These are phyloP conservation scores for Nezara viridula DNA, from an alignment of 2,888 invertebrate species.

Conservation along the genomic window DNA sequence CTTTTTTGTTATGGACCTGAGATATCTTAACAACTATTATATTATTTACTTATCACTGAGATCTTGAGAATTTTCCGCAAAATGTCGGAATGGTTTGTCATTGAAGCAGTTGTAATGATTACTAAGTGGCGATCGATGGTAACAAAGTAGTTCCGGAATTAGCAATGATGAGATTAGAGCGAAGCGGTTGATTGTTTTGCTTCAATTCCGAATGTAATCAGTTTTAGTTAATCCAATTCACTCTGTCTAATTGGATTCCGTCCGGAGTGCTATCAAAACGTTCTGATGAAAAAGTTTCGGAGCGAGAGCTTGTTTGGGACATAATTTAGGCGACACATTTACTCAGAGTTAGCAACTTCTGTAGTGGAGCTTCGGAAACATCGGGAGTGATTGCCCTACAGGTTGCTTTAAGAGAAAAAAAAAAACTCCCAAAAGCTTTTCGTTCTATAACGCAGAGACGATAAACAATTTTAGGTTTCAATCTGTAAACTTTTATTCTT, in stretches of 20 bases:
- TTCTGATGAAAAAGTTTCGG: slow-evolving; percentile 2
- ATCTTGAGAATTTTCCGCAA: too few species aligned
- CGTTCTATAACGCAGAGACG: neutral
- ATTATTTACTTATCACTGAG: too few species aligned
- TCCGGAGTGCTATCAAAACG: neutral
- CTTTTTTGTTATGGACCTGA: too few species aligned
- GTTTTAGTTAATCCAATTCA: slow-evolving; percentile 11
- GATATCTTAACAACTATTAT: too few species aligned
- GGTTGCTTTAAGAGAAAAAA: neutral
- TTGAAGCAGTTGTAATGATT: neutral
- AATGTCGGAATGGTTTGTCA: too few species aligned
- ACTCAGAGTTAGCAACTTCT: neutral
- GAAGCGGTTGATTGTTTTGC: slow-evolving; percentile 2
- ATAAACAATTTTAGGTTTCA: neutral
- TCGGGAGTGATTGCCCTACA: neutral
- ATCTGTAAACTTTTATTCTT: too few species aligned
- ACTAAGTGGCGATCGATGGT: neutral
- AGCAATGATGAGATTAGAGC: slow-evolving; percentile 9
- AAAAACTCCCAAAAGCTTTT: neutral
- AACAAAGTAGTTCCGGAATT: slow-evolving; percentile 3
- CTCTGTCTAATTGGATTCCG: slow-evolving; percentile 2
- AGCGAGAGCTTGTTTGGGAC: neutral
- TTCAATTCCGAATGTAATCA: slow-evolving; percentile 14
- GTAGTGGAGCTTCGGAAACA: neutral
- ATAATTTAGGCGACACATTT: neutral